These are phyloP conservation scores for Mormyrus lacerda DNA, from an alignment of 2,113 vertebrate genomes.

Conservation along the genomic window DNA sequence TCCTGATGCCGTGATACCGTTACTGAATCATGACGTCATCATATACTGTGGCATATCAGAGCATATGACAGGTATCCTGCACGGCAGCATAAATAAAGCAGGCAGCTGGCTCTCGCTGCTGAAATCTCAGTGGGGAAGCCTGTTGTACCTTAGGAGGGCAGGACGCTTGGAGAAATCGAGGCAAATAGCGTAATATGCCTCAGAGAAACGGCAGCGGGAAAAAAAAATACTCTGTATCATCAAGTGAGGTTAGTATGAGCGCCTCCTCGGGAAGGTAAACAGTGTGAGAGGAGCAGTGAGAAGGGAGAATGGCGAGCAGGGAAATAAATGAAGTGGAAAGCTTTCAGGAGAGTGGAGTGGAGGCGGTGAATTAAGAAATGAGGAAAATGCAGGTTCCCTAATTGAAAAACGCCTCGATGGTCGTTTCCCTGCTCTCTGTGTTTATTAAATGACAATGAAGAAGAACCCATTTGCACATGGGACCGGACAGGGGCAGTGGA, in stretches of 20 bases:
- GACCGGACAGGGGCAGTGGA: neutral
- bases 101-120: neutral
- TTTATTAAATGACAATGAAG: neutral
- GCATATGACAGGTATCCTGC: neutral
- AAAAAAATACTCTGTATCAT: neutral
- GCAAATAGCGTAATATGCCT: neutral
- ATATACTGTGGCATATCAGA: neutral
- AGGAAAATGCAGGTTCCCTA: neutral
- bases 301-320: neutral
- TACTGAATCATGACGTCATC: neutral
- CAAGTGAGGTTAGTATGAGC: neutral
- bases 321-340: slow-evolving; percentile 14
- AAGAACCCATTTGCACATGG: neutral
- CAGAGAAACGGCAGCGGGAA: neutral
- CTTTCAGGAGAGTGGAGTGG: slow-evolving; percentile 12
- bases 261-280: neutral
- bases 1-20: neutral
- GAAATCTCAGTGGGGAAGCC: neutral
- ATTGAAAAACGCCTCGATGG: neutral
- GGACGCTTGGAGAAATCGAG: neutral
- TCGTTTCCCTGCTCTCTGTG: neutral
- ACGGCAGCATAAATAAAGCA: neutral
- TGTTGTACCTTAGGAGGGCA: neutral
- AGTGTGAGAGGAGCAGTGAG: neutral
- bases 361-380: neutral